Base-by-base conservation (phyloP, 2,888 invertebrate species). In the Trichogramma dendrolimi region DNA sequence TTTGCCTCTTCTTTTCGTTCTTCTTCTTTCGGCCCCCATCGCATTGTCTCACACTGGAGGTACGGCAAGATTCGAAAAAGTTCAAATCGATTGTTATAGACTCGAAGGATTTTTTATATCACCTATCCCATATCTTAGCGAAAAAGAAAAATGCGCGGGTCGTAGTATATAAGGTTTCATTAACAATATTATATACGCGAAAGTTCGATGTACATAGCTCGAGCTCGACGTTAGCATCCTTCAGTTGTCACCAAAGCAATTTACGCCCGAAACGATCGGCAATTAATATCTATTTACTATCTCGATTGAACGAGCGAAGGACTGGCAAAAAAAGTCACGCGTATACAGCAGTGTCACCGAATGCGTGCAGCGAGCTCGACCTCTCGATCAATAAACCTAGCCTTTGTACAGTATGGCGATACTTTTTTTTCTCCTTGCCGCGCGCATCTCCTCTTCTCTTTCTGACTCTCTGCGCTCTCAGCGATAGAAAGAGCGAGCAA, bases 331-430 rank as follows among this genome's bases (percentile, higher is more conserved):
- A 54, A 57, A 44, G 42, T 49, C 41, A 6, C 8, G 48, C 51
- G 52, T n/a, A 44, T 74, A 73, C 58, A 47, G 59, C 48, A 67
- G 66, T 63, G 64, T 62, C 59, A 58, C 67, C 70, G 71, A 74
- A 70, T 68, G 70, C 58, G 69, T 67, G 68, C 68, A 69, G 73
- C 72, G 73, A 71, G 70, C 75, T 76, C 76, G 75, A 76, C 75
- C 75, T 72, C 74, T 76, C 73, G 68, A 72, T 74, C 76, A 73
- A 72, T 74, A 76, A 76, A 74, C 75, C 76, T 73, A 74, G 72
- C 61, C 58, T 65, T 64, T 57, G 44, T 66, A 55, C 66, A 59
- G 55, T 55, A 55, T 64, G 58, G 64, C 65, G 48, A 62, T 55
- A 52, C 46, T 55, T 61, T 56, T 50, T 40, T 40, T 49, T 46